A percentile compares a stretch with the other conserved stretches of the same genome.
Evolutionary conservation across 2,888 invertebrate species (phyloP).

Genomic region (Monochamus alternatus): DNA sequence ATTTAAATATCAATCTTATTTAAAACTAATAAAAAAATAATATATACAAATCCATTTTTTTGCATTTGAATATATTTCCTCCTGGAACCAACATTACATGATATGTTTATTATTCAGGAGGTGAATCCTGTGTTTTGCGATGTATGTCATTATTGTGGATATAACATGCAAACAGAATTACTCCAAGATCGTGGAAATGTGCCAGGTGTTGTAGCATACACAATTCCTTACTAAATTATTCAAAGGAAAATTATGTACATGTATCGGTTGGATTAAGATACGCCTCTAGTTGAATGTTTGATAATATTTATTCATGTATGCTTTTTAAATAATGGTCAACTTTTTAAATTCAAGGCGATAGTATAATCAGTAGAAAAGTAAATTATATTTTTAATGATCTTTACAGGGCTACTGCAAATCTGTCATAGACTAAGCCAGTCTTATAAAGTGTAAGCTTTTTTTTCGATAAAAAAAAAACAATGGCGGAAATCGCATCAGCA

Average conservation of each 20-base stretch:
- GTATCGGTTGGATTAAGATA: constrained; percentile 15
- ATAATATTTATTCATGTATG: constrained; percentile 33
- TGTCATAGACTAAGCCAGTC: too few relatives aligned
- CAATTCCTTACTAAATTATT: constrained; percentile 41
- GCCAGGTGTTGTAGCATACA: constrained; percentile 43
- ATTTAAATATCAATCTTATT: too few relatives aligned
- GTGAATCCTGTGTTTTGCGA: constrained; percentile 45
- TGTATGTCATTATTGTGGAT: constrained; percentile 46
- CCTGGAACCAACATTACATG: not conserved
- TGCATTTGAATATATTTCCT: not conserved
- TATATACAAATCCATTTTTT: too few relatives aligned
- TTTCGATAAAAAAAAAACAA: too few relatives aligned
- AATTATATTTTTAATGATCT: not conserved
- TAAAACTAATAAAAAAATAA: too few relatives aligned
- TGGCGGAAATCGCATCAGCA: too few relatives aligned
- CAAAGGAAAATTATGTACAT: constrained; percentile 32
- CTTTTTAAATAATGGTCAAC: constrained; percentile 19
- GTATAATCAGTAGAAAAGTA: not conserved
- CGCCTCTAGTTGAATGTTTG: constrained; percentile 19
- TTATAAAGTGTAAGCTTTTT: too few relatives aligned
- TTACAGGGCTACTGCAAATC: too few relatives aligned
- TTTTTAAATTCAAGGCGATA: not conserved
- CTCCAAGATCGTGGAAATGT: constrained; percentile 49
- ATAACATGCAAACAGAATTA: constrained; percentile 53
- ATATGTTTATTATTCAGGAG: constrained; percentile 40